Percentiles rank a stretch among this genome's conserved stretches.
Evolutionary conservation across 2,797 vertebrate genomes (phyloP).

Genomic region (Eremophila alpestris): DNA sequence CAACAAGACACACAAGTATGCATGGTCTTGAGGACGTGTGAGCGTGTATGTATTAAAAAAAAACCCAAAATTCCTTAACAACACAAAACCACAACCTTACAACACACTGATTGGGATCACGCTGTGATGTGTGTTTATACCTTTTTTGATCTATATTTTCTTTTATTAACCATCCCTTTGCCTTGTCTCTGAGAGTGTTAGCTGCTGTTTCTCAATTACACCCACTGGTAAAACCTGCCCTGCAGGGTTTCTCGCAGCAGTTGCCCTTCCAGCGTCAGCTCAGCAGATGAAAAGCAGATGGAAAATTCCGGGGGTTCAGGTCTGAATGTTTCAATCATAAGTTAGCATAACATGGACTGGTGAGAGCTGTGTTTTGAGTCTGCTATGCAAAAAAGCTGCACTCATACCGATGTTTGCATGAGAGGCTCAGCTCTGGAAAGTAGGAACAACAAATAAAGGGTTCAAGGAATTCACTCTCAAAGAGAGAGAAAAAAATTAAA

Average conservation of each 20-base stretch:
- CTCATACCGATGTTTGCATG: background rate
- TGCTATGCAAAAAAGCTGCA: conserved; percentile 12
- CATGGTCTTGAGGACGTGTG: background rate
- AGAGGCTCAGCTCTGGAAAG: background rate
- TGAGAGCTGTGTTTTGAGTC: conserved; percentile 67
- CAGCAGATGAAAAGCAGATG: conserved; percentile 75
- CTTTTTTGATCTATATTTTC: conserved; percentile 69
- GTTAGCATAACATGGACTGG: conserved; percentile 63
- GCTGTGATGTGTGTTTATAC: conserved; percentile 60
- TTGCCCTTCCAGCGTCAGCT: conserved; percentile 54
- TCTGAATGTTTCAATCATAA: conserved; percentile 73
- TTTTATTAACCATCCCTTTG: conserved; percentile 64
- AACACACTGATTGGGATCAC: conserved; percentile 24
- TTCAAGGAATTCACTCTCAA: background rate
- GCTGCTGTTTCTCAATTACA: conserved; percentile 70
- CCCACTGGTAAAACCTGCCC: conserved; percentile 63
- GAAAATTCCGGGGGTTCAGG: conserved; percentile 75
- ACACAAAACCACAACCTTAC: background rate
- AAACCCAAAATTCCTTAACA: background rate
- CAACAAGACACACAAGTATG: background rate
- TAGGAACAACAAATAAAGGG: background rate
- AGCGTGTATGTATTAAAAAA: background rate
- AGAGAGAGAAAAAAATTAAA: background rate
- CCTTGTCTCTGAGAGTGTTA: conserved; percentile 42
- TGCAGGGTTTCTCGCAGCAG: conserved; percentile 53